These are phyloP conservation scores for Lycaena phlaeas DNA, from an alignment of 2,888 invertebrate genomes.

Conservation along the genomic window DNA sequence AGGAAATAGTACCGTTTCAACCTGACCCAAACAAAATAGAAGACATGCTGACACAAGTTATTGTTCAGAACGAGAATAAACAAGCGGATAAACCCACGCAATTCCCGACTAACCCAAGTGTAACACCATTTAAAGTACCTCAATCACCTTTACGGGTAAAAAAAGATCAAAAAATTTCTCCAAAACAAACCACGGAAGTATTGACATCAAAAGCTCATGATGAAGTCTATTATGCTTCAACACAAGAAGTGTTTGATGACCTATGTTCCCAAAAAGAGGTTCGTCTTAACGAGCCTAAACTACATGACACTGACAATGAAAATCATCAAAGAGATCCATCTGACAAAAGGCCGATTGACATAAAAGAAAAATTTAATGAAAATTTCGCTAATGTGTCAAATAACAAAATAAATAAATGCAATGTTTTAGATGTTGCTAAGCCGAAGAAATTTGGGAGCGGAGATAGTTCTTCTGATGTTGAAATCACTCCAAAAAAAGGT, in stretches of 20 bases:
- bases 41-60: conserved; percentile 30
- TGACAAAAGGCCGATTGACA: conserved; percentile 25
- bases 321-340: not conserved
- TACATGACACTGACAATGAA: not conserved
- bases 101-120: not conserved
- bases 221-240: conserved; percentile 38
- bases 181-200: conserved; percentile 11
- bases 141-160: conserved; percentile 36
- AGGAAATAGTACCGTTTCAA: not conserved
- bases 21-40: conserved; percentile 20
- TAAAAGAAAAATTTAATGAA: conserved; percentile 26
- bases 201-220: conserved; percentile 26
- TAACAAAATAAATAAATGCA: conserved; percentile 28
- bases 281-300: not conserved
- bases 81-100: not conserved
- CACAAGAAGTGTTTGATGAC: conserved; percentile 51
- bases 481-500: conserved; percentile 44
- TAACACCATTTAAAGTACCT: conserved; percentile 44
- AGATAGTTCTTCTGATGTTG: conserved; percentile 39
- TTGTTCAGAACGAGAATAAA: conserved; percentile 21
- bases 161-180: conserved; percentile 25
- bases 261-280: conserved; percentile 40
- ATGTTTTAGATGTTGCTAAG: conserved; percentile 24
- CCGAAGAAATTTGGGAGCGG: conserved; percentile 29
- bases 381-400: conserved; percentile 28